Percentiles rank a stretch among this genome's conserved stretches.
These are phyloP conservation scores for Diorhabda sublineata DNA, from an alignment of 1,140 invertebrate genomes.

Conservation along the genomic window DNA sequence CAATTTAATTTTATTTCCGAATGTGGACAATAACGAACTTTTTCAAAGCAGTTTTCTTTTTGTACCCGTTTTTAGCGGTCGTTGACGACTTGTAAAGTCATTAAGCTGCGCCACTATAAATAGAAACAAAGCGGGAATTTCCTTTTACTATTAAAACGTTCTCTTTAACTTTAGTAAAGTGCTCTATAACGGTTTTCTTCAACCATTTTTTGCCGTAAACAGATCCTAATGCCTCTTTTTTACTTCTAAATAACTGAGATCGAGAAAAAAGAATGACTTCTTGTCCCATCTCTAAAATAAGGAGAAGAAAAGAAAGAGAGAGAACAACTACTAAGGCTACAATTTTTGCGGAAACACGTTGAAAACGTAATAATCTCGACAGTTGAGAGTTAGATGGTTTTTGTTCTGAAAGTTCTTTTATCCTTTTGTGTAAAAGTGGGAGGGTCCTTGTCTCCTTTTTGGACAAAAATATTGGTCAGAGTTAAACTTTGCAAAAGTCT, in stretches of 20 bases:
- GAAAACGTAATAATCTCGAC: neutral
- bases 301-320: neutral
- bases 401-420: neutral
- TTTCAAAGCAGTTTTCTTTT: too few relatives aligned
- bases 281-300: neutral
- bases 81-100: neutral
- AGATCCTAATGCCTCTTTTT: neutral
- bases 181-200: neutral
- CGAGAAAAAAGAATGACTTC: neutral
- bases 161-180: neutral
- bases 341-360: slow-evolving; percentile 2
- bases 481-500: neutral
- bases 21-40: too few relatives aligned
- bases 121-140: neutral
- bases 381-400: neutral
- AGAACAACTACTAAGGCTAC: neutral
- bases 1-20: too few relatives aligned
- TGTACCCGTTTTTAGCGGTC: too few relatives aligned
- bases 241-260: neutral
- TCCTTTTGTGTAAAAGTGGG: neutral
- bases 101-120: neutral
- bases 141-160: slow-evolving; percentile 2
- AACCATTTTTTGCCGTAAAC: neutral
- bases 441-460: neutral
- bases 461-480: neutral